Percentiles rank a stretch among this genome's conserved stretches.
Evolutionary conservation across 1,140 invertebrate genomes (phyloP).

Genomic region (Mactra quadrangularis): DNA sequence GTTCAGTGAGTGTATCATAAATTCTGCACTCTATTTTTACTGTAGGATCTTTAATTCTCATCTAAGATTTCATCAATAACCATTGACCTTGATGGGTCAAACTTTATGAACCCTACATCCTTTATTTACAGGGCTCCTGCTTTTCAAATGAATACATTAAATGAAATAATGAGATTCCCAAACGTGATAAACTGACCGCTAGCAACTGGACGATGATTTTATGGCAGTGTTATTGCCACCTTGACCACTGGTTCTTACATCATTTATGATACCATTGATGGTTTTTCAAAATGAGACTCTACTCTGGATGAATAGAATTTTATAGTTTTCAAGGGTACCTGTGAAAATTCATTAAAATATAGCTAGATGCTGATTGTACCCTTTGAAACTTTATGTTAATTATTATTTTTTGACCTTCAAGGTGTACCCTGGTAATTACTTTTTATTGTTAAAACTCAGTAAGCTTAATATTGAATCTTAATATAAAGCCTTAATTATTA

Average conservation of each 20-base stretch:
- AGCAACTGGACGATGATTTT: background rate
- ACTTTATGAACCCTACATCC: slow-evolving; percentile 37
- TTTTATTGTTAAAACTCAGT: too few species aligned
- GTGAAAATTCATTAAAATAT: too few species aligned
- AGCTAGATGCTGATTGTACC: too few species aligned
- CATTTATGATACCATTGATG: slow-evolving; percentile 11
- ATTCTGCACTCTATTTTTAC: slow-evolving; percentile 32
- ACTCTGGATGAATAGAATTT: too few species aligned
- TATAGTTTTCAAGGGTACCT: too few species aligned
- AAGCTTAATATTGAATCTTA: too few species aligned
- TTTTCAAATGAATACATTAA: slow-evolving; percentile 17
- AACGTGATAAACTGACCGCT: slow-evolving; percentile 12
- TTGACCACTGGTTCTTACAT: slow-evolving; percentile 23
- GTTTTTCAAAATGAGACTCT: background rate
- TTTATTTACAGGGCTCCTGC: slow-evolving; percentile 1
- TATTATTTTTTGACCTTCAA: too few species aligned
- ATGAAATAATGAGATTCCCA: slow-evolving; percentile 22
- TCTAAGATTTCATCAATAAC: slow-evolving; percentile 17
- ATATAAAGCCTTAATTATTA: too few species aligned
- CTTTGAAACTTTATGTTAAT: too few species aligned
- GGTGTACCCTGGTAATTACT: too few species aligned
- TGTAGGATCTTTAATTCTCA: slow-evolving; percentile 21
- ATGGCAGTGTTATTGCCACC: slow-evolving; percentile 23
- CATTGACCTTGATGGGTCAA: slow-evolving; percentile 35
- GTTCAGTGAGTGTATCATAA: slow-evolving; percentile 20